Evolutionary conservation across 1,140 invertebrate genomes (phyloP).

Genomic region (Leptoteleia sp.): DNA sequence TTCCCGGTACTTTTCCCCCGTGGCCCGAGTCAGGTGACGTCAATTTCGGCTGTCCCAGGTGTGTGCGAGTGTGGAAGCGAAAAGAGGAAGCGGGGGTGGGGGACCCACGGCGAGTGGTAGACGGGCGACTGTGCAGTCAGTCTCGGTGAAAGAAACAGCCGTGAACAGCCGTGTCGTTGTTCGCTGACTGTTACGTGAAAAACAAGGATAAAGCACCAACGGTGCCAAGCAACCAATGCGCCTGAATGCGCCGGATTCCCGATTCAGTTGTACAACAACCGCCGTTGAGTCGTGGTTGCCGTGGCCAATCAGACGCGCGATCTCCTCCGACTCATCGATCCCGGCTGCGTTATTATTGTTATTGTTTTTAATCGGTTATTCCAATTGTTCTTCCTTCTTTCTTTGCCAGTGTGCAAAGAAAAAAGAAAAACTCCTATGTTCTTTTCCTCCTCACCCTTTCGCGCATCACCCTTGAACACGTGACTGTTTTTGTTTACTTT

Average conservation of each 20-base stretch:
- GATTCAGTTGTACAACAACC: constrained; percentile 56
- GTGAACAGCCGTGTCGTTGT: constrained; percentile 45
- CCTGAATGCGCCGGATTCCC: constrained; percentile 37
- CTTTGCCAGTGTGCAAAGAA: too few relatives aligned
- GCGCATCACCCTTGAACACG: too few relatives aligned
- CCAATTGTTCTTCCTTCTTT: too few relatives aligned
- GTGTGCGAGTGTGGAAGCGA: constrained; percentile 30
- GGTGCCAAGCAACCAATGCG: constrained; percentile 51
- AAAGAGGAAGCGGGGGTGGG: constrained; percentile 42
- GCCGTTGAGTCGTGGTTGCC: constrained; percentile 10
- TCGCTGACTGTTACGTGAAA: constrained; percentile 27
- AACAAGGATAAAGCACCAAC: constrained; percentile 57
- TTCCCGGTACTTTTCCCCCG: constrained; percentile 2
- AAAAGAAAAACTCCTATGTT: too few relatives aligned
- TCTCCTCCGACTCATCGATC: too few relatives aligned
- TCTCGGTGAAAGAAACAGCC: constrained; percentile 55
- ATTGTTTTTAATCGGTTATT: too few relatives aligned
- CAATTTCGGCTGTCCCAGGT: constrained; percentile 45
- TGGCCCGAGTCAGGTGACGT: constrained; percentile 34
- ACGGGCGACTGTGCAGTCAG: constrained; percentile 11
- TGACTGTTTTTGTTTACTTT: too few relatives aligned
- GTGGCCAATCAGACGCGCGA: constrained; percentile 5
- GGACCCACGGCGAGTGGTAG: constrained; percentile 25
- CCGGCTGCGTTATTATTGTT: too few relatives aligned
- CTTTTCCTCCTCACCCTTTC: too few relatives aligned